Evolutionary conservation across 2,888 invertebrate species (phyloP).

Genomic region (Ligdia adustata): DNA sequence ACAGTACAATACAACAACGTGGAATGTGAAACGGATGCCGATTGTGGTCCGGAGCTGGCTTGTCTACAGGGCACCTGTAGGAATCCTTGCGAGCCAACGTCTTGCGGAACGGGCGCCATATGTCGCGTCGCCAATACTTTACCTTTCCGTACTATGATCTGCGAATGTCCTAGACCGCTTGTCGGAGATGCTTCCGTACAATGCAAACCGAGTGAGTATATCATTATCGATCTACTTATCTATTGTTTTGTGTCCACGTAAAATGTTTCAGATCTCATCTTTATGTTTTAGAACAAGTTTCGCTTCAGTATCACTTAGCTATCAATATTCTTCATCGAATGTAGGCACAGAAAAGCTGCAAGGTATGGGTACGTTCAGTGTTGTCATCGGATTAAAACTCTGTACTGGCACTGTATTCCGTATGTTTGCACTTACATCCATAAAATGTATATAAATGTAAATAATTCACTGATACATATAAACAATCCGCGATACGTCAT

Average conservation of each 20-base stretch:
- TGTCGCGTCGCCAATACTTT: constrained; percentile 94
- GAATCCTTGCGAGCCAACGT: constrained; percentile 91
- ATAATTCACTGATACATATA: constrained; percentile 22
- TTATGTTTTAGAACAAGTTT: constrained; percentile 30
- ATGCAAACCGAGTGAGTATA: constrained; percentile 90
- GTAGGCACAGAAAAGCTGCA: constrained; percentile 12
- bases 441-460: constrained; percentile 30
- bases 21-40: constrained; percentile 91
- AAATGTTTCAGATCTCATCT: constrained; percentile 10
- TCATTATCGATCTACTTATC: background rate
- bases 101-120: constrained; percentile 91
- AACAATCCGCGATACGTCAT: constrained; percentile 20
- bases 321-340: constrained; percentile 61
- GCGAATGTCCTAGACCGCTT: constrained; percentile 92
- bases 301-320: constrained; percentile 49
- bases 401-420: constrained; percentile 8
- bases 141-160: constrained; percentile 94
- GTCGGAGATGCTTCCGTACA: constrained; percentile 94
- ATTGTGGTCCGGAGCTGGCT: constrained; percentile 93
- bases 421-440: constrained; percentile 29
- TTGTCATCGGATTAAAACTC: constrained; percentile 8
- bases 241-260: background rate
- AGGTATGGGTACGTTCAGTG: constrained; percentile 16
- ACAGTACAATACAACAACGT: constrained; percentile 78
- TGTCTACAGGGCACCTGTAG: constrained; percentile 92